Base-by-base conservation (phyloP, 2,888 invertebrate species). In the Shargacucullia verbasci region DNA sequence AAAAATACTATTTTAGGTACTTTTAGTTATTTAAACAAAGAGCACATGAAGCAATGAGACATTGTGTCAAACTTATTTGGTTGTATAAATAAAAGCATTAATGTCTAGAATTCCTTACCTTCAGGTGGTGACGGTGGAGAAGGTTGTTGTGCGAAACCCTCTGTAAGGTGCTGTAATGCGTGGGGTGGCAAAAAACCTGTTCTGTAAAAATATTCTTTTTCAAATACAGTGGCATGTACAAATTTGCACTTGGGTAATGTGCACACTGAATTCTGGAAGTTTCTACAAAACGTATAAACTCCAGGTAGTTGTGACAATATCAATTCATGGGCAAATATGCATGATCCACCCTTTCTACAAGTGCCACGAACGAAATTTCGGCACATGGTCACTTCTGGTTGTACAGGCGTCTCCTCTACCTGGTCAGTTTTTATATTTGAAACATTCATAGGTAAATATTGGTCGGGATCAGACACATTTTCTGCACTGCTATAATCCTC, bases 211-310 rank as follows among this genome's bases (percentile, higher is more conserved):
- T 80, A 61, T 33, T 88, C 87, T 34, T 90, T 88, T 52, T 91
- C 90, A 66, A 88, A 89, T 0, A 91, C 86, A 0, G 84, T 76
- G 0, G 90, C 91, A 60, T 90, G 91, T 0, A 89, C 88, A 63
- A 85, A 91, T 62, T 80, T 88, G 59, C 91, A 91, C n/a, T 81
- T 78, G 0, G 83, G 77, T 29, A 70, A 73, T 0, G 69, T 83
- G 46, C 91, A 91, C 0, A 74, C 73, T 0, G 73, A 55, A 34
- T 91, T 91, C 47, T 90, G 91, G 40, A 79, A 91, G 33, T 91
- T 85, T 27, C 80, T 80, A 46, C 92, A 92, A 54, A 92, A 92
- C 4, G 85, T 88, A 34, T 86, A 89, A 0, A 90, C 79, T 0
- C 85, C 85, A 0, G 72, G 65, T 1, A 91, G 54, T 40, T 90